phyloP scores from a whole-genome alignment of 2,888 invertebrate genomes.

The Parapristionchus giblindavisi region DNA sequence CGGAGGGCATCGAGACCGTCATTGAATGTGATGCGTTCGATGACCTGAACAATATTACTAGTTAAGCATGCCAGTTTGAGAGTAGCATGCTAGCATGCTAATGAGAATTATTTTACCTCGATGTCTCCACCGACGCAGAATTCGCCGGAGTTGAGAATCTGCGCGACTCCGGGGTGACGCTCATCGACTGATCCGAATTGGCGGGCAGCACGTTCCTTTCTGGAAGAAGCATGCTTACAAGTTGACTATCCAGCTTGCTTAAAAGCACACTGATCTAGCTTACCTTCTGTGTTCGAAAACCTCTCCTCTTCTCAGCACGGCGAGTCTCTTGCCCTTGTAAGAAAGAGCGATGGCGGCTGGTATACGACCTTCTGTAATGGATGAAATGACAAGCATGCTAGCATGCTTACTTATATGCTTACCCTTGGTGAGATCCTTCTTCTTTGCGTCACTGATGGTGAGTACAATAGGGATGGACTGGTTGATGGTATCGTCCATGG shows the following conservation, averaged over 20 bases:
- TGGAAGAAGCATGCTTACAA: background rate
- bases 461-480: conserved; percentile 95
- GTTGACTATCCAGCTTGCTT: background rate
- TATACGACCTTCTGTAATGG: conserved; percentile 36
- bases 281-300: conserved; percentile 72
- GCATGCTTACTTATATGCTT: too few relatives aligned
- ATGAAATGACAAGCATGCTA: background rate
- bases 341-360: conserved; percentile 67
- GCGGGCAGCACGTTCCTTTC: conserved; percentile 82
- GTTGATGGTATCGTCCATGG: conserved; percentile 76
- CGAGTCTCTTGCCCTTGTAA: conserved; percentile 71
- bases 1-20: conserved; percentile 94
- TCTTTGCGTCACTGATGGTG: conserved; percentile 74
- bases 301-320: conserved; percentile 69
- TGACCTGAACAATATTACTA: too few relatives aligned
- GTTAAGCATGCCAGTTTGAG: too few relatives aligned
- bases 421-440: conserved; percentile 70
- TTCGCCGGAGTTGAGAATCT: conserved; percentile 90
- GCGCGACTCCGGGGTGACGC: conserved; percentile 73
- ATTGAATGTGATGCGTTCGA: conserved; percentile 87
- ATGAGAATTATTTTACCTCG: conserved; percentile 76
- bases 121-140: conserved; percentile 94
- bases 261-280: background rate
- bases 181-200: conserved; percentile 81
- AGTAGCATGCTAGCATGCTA: too few relatives aligned